Conservation (phyloP, 2,797 vertebrate species). For the Botia almorhae region DNA sequence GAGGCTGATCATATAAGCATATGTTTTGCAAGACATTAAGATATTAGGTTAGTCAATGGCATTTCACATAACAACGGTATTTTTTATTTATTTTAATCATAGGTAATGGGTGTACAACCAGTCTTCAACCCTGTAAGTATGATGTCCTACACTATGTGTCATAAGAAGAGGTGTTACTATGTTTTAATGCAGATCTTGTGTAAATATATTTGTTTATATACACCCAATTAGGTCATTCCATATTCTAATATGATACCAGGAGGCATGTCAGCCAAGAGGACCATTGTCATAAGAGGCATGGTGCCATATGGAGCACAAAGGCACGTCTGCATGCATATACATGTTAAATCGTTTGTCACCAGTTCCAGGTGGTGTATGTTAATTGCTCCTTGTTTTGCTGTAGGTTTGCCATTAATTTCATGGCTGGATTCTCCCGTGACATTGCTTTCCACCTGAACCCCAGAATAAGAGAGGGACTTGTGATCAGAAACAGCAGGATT, state of each 20-base stretch:
- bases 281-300: constrained; percentile 80
- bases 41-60: not conserved
- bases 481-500: constrained; percentile 82
- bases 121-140: constrained; percentile 81
- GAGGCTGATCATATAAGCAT: constrained; percentile 42
- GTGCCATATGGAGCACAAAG: constrained; percentile 69
- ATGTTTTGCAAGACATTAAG: not conserved
- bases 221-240: constrained; percentile 73
- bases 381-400: constrained; percentile 10
- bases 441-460: constrained; percentile 81
- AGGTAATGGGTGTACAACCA: constrained; percentile 76
- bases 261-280: constrained; percentile 80
- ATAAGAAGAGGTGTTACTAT: not conserved
- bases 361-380: not conserved
- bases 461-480: constrained; percentile 63
- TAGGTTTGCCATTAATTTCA: constrained; percentile 81
- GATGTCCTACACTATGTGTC: not conserved
- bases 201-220: constrained; percentile 7
- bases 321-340: constrained; percentile 52
- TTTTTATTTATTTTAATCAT: constrained; percentile 25
- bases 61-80: not conserved
- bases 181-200: not conserved
- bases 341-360: not conserved
- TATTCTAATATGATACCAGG: constrained; percentile 74
- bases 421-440: constrained; percentile 69